phyloP scores from a whole-genome alignment of 1,140 invertebrate species.

The Apis florea region DNA sequence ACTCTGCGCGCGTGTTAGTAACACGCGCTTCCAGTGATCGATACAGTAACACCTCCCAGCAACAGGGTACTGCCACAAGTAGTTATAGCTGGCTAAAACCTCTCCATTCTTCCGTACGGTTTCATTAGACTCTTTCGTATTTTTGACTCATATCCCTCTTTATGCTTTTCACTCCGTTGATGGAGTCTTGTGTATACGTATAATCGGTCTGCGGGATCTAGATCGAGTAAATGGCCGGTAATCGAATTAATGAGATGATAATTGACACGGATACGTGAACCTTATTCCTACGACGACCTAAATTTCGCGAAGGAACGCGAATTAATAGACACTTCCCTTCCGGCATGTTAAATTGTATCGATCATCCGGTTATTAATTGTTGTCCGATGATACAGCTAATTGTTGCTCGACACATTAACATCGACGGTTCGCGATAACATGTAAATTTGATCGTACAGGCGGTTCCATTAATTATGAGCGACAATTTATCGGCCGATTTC shows the following conservation, averaged over 20 bases:
- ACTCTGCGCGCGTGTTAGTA: constrained; percentile 51
- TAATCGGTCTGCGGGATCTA: too few species aligned
- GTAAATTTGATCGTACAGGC: not conserved
- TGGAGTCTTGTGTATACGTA: not conserved
- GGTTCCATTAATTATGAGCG: not conserved
- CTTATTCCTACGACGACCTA: constrained; percentile 19
- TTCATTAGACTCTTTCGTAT: constrained; percentile 32
- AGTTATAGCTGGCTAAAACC: constrained; percentile 53
- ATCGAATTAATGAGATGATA: not conserved
- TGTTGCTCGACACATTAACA: constrained; percentile 2
- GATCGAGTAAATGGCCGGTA: not conserved
- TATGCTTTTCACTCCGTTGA: not conserved
- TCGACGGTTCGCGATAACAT: constrained; percentile 12
- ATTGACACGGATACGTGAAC: not conserved
- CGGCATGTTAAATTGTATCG: constrained; percentile 6
- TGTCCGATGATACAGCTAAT: constrained; percentile 11
- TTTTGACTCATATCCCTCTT: constrained; percentile 3
- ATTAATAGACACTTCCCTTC: constrained; percentile 34
- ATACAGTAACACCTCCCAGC: constrained; percentile 75
- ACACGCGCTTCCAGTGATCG: constrained; percentile 70
- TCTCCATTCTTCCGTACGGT: constrained; percentile 46
- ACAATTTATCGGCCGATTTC: not conserved
- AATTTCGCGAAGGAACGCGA: constrained; percentile 17
- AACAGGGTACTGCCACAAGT: constrained; percentile 71
- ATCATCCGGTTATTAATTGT: constrained; percentile 29